Evolutionary conservation across 2,888 invertebrate species (phyloP).

Genomic region (Sussaba pulchella): DNA sequence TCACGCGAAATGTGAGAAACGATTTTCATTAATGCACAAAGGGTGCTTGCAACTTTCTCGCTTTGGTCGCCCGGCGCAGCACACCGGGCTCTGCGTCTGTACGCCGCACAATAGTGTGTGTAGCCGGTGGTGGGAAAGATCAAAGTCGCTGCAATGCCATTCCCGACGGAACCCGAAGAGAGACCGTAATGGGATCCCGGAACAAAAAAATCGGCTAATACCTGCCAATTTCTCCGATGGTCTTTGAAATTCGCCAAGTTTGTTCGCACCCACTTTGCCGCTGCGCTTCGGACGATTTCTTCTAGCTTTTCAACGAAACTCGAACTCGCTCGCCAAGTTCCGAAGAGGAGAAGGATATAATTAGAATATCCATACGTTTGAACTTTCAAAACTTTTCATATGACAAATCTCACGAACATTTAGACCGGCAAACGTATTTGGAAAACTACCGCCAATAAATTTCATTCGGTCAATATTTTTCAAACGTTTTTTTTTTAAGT

Average conservation of each 20-base stretch:
- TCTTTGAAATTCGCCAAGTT: conserved; percentile 46
- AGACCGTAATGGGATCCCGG: conserved; percentile 36
- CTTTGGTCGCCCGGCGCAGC: conserved; percentile 12
- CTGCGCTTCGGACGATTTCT: not conserved
- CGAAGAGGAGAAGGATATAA: no score
- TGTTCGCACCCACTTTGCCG: conserved; percentile 22
- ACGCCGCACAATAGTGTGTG: not conserved
- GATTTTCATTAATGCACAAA: conserved; percentile 49
- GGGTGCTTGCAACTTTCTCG: conserved; percentile 25
- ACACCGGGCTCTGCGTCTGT: not conserved
- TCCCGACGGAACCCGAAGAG: not conserved
- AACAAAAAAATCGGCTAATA: conserved; percentile 33
- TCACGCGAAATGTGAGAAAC: conserved; percentile 41
- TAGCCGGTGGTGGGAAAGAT: conserved; percentile 2
- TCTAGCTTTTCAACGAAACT: not conserved
- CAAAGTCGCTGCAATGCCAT: conserved; percentile 18
- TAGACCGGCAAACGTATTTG: no score
- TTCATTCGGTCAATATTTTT: no score
- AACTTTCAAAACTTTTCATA: no score
- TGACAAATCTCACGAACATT: no score
- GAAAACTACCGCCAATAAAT: no score
- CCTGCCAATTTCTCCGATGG: conserved; percentile 44
- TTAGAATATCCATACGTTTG: no score
- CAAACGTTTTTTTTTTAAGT: no score
- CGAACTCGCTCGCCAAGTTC: not conserved